Evolutionary conservation across 2,888 invertebrate genomes (phyloP).

Genomic region (Netelia fuscicornis): DNA sequence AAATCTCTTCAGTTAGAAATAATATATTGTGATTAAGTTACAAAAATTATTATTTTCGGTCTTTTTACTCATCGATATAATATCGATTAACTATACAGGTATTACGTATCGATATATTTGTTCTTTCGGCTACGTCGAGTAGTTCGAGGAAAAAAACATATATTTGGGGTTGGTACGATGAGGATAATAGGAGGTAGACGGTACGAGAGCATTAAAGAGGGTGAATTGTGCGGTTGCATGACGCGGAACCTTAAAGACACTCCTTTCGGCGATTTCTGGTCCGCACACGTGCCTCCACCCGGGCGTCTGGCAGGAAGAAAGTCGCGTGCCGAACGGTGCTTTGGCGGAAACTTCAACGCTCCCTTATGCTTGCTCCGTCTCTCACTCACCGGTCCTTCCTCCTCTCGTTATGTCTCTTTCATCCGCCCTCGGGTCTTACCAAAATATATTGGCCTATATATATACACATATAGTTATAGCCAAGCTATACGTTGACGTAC

Average conservation of each 20-base stretch:
- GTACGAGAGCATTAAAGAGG: not conserved
- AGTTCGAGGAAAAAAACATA: slow-evolving; percentile 21
- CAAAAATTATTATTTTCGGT: too few relatives aligned
- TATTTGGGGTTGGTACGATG: slow-evolving; percentile 5
- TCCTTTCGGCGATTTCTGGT: slow-evolving; percentile 24
- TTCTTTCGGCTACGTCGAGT: slow-evolving; percentile 1
- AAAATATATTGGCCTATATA: slow-evolving; percentile 23
- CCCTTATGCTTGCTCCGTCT: slow-evolving; percentile 56
- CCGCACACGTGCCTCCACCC: slow-evolving; percentile 5
- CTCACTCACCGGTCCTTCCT: slow-evolving; percentile 34
- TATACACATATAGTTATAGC: not conserved
- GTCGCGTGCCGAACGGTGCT: slow-evolving; percentile 74
- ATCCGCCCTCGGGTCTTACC: slow-evolving; percentile 32
- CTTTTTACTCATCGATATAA: too few relatives aligned
- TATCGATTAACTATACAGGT: too few relatives aligned
- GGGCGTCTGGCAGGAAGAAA: slow-evolving; percentile 65
- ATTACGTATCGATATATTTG: too few relatives aligned
- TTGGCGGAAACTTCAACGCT: slow-evolving; percentile 59
- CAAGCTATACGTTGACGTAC: slow-evolving; percentile 24
- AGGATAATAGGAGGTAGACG: not conserved
- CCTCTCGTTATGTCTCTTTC: slow-evolving; percentile 34
- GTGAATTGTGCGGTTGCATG: slow-evolving; percentile 70
- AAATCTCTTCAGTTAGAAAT: too few relatives aligned
- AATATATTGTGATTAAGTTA: too few relatives aligned
- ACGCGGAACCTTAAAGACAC: slow-evolving; percentile 69